Evolutionary conservation across 1,140 invertebrate genomes (phyloP).

Genomic region (Lepidurus packardi): DNA sequence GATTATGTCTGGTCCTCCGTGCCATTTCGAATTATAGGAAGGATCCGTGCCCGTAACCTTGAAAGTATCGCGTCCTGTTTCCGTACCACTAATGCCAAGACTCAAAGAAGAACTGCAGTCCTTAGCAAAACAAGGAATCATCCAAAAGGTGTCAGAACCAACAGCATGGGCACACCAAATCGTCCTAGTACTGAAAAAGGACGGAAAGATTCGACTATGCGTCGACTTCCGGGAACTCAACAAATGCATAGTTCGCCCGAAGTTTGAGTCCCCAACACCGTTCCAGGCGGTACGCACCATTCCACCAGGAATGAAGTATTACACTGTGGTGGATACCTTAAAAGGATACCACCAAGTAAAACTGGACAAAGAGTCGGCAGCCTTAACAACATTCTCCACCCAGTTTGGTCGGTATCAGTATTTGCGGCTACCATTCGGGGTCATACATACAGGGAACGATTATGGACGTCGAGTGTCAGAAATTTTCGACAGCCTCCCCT

Average conservation of each 20-base stretch:
- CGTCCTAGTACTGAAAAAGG: no score
- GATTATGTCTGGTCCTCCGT: not conserved
- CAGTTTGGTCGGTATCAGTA: conserved; percentile 46
- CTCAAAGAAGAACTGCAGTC: no score
- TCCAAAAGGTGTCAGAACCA: no score
- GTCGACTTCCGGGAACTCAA: conserved; percentile 4
- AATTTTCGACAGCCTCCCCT: not conserved
- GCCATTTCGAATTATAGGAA: not conserved
- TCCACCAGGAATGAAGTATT: conserved; percentile 37
- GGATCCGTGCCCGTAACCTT: not conserved
- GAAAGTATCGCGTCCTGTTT: not conserved
- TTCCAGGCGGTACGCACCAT: conserved; percentile 16
- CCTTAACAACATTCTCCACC: conserved; percentile 46
- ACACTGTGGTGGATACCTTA: conserved; percentile 43
- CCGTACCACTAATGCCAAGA: not conserved
- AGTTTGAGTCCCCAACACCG: not conserved
- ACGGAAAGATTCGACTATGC: conserved; percentile 29
- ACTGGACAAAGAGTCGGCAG: conserved; percentile 42
- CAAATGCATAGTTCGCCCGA: not conserved
- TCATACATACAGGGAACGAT: conserved; percentile 35
- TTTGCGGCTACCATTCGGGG: conserved; percentile 45
- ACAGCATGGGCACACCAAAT: no score
- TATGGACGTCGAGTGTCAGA: conserved; percentile 6
- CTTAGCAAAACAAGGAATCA: no score
- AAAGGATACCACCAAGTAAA: conserved; percentile 47